A percentile compares a stretch with the other conserved stretches of the same genome.
Conservation (phyloP, 2,797 vertebrate species). For the Semotilus atromaculatus region DNA sequence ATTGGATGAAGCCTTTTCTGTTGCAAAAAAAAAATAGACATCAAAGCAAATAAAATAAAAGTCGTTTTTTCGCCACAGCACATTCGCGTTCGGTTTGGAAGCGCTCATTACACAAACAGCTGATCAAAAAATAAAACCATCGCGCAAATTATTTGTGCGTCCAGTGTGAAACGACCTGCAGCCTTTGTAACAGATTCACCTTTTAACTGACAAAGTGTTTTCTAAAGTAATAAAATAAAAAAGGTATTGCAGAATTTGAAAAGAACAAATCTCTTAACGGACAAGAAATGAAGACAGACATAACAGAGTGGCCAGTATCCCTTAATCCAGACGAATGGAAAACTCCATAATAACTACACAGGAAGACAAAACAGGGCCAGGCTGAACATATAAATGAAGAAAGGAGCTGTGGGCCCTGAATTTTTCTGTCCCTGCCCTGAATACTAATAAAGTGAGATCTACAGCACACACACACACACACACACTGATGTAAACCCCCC, state of each 20-base stretch:
- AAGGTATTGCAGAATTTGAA: neutral
- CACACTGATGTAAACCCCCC: neutral
- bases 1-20: too few relatives aligned
- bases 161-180: too few relatives aligned
- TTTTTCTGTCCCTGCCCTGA: constrained; percentile 24
- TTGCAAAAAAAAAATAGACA: too few relatives aligned
- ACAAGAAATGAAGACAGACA: constrained; percentile 3
- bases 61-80: too few relatives aligned
- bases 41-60: too few relatives aligned
- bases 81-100: too few relatives aligned
- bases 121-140: too few relatives aligned
- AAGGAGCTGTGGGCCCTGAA: neutral
- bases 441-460: constrained; percentile 40
- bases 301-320: constrained; percentile 12
- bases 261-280: constrained; percentile 5
- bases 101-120: too few relatives aligned
- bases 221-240: neutral
- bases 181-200: constrained; percentile 18
- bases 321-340: constrained; percentile 4
- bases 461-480: neutral
- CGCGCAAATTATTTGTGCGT: too few relatives aligned
- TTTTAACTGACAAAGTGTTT: neutral
- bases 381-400: constrained; percentile 30
- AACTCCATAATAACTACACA: constrained; percentile 19
- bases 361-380: neutral